Evolutionary conservation across 2,888 invertebrate genomes (phyloP), one percentile per base, ranked within the genome.

Genomic region (Tipula vernalis): DNA sequence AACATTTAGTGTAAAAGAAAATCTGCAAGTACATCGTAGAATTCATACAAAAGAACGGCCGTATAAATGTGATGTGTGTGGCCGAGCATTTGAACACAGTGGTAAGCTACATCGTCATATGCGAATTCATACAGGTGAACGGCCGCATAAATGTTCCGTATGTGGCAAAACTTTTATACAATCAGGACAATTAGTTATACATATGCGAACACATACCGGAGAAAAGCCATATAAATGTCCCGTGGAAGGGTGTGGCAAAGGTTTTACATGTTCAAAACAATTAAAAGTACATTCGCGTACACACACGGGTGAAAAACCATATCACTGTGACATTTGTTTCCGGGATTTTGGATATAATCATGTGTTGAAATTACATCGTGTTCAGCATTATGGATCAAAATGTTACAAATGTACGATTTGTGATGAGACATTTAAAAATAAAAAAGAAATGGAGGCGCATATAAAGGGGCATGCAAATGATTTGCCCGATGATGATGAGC

Each of bases 361-460:
- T 90, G 97, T 98, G 4, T 92, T 97, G 87, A 97, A 97, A 91
- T 92, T 97, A 87, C 98, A 98, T 90, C 95, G 96, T 88, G 97
- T 97, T 47, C 96, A 97, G 89, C 98, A 98, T 91, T 97, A 96
- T 89, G 97, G 97, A 0, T 96, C 97, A 90, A 97, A 97, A 89
- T 97, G 97, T 87, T 97, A 98, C 92, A 97, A 97, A 89, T 98
- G 98, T 91, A 97, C 97, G 3, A 95, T 97, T 36, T 98, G 98
- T 91, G 96, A 97, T 89, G 96, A 96, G 89, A 97, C 97, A 0
- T 98, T 98, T 90, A 96, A 95, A 89, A 97, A 96, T 39, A 97
- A 97, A 91, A 97, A 97, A 90, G 95, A 95, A 89, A 96, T 98
- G 96, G 97, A 97, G 90, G 94, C 96, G 15, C 97, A 98, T 91